Evolutionary conservation across 2,888 invertebrate genomes (phyloP).

Genomic region (Drosophila pegasa): DNA sequence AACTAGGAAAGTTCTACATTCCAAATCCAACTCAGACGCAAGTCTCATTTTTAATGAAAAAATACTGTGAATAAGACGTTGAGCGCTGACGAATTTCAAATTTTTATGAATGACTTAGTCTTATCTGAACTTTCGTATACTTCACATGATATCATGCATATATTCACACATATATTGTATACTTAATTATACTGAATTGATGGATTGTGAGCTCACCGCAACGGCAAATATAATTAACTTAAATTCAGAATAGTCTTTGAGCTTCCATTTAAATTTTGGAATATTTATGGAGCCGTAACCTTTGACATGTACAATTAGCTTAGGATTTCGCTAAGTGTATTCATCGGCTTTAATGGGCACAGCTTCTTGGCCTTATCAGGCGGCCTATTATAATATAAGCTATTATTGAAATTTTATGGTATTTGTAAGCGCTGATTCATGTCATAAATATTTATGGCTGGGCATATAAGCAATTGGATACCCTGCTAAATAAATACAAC

Average conservation of each 20-base stretch:
- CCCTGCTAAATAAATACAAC: slow-evolving; percentile 11
- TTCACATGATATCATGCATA: slow-evolving; percentile 48
- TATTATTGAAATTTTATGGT: slow-evolving; percentile 15
- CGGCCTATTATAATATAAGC: not conserved
- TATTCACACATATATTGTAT: not conserved
- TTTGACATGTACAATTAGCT: slow-evolving; percentile 24
- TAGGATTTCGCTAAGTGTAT: slow-evolving; percentile 6
- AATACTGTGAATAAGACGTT: slow-evolving; percentile 20
- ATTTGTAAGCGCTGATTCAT: slow-evolving; percentile 8
- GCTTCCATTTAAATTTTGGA: not conserved
- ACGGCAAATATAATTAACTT: slow-evolving; percentile 16
- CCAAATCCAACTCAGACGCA: not conserved
- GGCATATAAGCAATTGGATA: slow-evolving; percentile 29
- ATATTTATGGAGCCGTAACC: not conserved
- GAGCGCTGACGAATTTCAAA: slow-evolving; percentile 10
- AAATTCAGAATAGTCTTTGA: slow-evolving; percentile 28
- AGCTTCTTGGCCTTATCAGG: slow-evolving; percentile 2
- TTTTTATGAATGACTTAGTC: slow-evolving; percentile 29
- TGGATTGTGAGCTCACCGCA: slow-evolving; percentile 16
- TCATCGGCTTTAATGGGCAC: not conserved
- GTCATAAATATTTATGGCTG: slow-evolving; percentile 29
- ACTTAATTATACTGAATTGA: slow-evolving; percentile 19
- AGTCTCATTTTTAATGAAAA: not conserved
- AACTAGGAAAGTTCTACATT: not conserved
- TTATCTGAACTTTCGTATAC: slow-evolving; percentile 25